A percentile compares a stretch with the other conserved stretches of the same genome.
Conservation (phyloP, 2,113 vertebrate genomes). For the Microcebus lehilahytsara region DNA sequence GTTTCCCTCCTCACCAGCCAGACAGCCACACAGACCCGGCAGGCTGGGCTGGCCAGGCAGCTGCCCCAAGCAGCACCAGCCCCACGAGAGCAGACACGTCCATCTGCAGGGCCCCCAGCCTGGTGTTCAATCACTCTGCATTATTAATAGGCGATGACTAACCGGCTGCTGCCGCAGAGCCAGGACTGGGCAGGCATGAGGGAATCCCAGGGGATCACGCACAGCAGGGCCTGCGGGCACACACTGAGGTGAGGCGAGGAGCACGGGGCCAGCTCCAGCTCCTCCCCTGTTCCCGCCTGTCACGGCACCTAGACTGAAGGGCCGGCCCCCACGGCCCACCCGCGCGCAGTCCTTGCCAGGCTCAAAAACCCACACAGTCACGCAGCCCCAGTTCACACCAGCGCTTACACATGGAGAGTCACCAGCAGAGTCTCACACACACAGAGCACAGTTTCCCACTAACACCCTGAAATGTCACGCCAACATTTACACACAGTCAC, state of each 20-base stretch:
- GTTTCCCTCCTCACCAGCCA: not conserved
- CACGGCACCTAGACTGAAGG: not conserved
- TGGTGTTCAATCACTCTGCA: conserved; percentile 64
- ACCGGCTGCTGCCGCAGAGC: conserved; percentile 40
- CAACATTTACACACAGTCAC: conserved; percentile 76
- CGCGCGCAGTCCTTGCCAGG: not conserved
- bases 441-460: conserved; percentile 53
- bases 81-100: conserved; percentile 54
- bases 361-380: not conserved
- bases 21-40: not conserved
- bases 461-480: conserved; percentile 68
- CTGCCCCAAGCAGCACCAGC: not conserved
- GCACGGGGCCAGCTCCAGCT: not conserved
- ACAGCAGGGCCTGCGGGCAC: not conserved
- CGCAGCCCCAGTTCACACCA: not conserved
- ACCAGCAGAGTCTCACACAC: conserved; percentile 53
- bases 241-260: not conserved
- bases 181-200: conserved; percentile 30
- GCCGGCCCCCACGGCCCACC: not conserved
- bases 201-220: conserved; percentile 68
- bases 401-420: not conserved
- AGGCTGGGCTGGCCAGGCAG: conserved; percentile 2
- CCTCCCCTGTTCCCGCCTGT: not conserved
- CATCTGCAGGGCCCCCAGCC: conserved; percentile 62
- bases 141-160: conserved; percentile 79